A percentile compares a stretch with the other conserved stretches of the same genome.
Evolutionary conservation across 2,797 vertebrate species (phyloP).

Genomic region (Okamejei kenojei): DNA sequence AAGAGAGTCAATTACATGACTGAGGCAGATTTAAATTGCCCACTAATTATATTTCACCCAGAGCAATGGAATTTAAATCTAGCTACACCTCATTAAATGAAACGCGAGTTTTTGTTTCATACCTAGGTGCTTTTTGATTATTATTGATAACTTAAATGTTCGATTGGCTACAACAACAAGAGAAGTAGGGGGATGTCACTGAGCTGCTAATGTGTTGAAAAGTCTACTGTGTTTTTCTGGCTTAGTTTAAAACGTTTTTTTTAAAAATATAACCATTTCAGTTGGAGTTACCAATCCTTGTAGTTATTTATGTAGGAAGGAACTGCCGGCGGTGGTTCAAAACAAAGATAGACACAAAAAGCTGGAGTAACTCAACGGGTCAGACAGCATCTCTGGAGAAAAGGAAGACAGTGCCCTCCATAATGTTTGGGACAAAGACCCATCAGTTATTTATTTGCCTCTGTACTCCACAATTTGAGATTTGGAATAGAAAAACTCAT

Average conservation of each 20-base stretch:
- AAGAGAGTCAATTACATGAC: background rate
- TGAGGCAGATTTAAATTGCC: background rate
- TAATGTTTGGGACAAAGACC: too few relatives aligned
- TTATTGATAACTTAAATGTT: background rate
- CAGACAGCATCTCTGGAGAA: too few relatives aligned
- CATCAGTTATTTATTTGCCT: too few relatives aligned
- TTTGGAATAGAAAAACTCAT: too few relatives aligned
- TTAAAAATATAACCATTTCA: too few relatives aligned
- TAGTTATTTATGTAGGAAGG: too few relatives aligned
- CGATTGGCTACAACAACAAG: background rate
- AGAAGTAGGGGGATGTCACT: background rate
- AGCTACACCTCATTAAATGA: background rate
- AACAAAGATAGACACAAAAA: too few relatives aligned
- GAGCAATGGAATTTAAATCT: background rate
- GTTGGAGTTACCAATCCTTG: too few relatives aligned
- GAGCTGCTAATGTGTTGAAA: background rate
- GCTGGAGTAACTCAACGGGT: too few relatives aligned
- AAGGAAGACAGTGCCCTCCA: too few relatives aligned
- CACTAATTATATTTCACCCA: background rate
- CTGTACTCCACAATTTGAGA: too few relatives aligned
- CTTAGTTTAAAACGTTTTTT: background rate
- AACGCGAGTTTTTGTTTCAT: background rate
- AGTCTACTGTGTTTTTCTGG: background rate
- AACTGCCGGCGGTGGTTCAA: too few relatives aligned
- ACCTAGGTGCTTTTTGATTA: background rate